A percentile compares a stretch with the other conserved stretches of the same genome.
Conservation (phyloP, 53 echinoderm and acorn worm species). For the Temnopleurus reevesii region DNA sequence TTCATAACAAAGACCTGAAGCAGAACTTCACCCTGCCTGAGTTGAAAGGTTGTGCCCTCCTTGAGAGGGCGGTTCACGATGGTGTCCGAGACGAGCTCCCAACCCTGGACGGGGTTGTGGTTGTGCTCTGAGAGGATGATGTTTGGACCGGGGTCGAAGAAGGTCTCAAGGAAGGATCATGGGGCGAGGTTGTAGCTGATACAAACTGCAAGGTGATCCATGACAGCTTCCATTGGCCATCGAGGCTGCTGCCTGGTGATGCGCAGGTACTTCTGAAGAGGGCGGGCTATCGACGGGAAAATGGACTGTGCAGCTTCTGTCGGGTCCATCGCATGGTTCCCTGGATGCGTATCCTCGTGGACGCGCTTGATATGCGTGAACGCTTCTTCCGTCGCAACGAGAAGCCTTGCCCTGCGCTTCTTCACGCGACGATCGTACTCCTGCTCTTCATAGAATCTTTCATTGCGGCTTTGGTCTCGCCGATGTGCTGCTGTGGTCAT, state of each 20-base stretch:
- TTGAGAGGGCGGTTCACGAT: conserved; percentile 80
- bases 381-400: conserved; percentile 89
- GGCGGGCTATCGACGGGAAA: conserved; percentile 94
- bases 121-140: conserved; percentile 60
- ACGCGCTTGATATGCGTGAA: conserved; percentile 97
- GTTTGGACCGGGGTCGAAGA: conserved; percentile 89
- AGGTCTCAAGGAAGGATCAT: conserved; percentile 86
- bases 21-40: conserved; percentile 78
- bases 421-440: conserved; percentile 93
- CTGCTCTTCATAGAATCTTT: conserved; percentile 98
- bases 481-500: conserved; percentile 87
- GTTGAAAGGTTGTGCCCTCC: conserved; percentile 88
- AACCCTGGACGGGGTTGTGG: conserved; percentile 66
- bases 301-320: conserved; percentile 96
- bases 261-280: conserved; percentile 96
- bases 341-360: conserved; percentile 83
- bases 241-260: conserved; percentile 94
- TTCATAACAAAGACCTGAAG: conserved; percentile 93
- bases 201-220: conserved; percentile 90
- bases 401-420: conserved; percentile 84
- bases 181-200: conserved; percentile 95
- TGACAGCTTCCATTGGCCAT: conserved; percentile 97
- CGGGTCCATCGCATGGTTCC: conserved; percentile 93
- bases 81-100: conserved; percentile 96
- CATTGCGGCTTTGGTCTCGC: conserved; percentile 89